phyloP scores from a whole-genome alignment of 2,113 vertebrate species.

The Nibea albiflora region DNA sequence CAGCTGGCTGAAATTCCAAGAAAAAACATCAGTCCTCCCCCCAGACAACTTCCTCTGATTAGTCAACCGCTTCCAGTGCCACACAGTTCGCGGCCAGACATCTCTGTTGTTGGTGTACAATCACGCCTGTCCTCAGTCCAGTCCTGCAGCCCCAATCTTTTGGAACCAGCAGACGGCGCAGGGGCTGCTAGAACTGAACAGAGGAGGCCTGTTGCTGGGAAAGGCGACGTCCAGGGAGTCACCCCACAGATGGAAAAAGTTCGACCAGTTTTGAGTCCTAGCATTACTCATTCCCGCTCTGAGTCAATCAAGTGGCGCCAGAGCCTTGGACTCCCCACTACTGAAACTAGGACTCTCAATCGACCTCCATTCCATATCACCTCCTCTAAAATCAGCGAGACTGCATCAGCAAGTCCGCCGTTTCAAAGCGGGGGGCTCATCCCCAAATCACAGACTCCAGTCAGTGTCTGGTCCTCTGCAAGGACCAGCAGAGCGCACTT shows the following conservation, averaged over 20 bases:
- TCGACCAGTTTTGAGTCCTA: conserved; percentile 19
- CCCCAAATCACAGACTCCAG: conserved; percentile 58
- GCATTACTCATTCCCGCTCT: conserved; percentile 47
- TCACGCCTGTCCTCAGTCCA: conserved; percentile 27
- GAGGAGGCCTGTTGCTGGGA: conserved; percentile 1
- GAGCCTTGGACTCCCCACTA: conserved; percentile 72
- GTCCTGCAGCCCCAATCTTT: conserved; percentile 43
- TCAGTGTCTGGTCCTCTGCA: conserved; percentile 59
- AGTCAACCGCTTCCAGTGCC: conserved; percentile 6
- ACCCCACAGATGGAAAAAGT: conserved; percentile 19
- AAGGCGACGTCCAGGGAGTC: not conserved
- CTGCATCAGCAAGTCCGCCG: not conserved
- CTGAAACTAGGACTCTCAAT: conserved; percentile 44
- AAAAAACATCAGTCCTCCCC: conserved; percentile 19
- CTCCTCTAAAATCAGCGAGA: conserved; percentile 54
- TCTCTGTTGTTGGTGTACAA: conserved; percentile 6
- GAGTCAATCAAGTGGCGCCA: conserved; percentile 75
- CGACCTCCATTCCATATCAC: conserved; percentile 72
- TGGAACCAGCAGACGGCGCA: conserved; percentile 70
- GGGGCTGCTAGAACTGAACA: conserved; percentile 56
- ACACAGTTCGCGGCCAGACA: conserved; percentile 8
- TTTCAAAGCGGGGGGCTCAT: conserved; percentile 37
- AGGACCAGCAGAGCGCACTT: conserved; percentile 53
- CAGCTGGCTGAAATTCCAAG: conserved; percentile 77
- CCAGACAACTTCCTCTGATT: conserved; percentile 18